A percentile compares a stretch with the other conserved stretches of the same genome.
These are phyloP conservation scores for Shinisaurus crocodilurus DNA, from an alignment of 2,113 vertebrate genomes.

Conservation along the genomic window DNA sequence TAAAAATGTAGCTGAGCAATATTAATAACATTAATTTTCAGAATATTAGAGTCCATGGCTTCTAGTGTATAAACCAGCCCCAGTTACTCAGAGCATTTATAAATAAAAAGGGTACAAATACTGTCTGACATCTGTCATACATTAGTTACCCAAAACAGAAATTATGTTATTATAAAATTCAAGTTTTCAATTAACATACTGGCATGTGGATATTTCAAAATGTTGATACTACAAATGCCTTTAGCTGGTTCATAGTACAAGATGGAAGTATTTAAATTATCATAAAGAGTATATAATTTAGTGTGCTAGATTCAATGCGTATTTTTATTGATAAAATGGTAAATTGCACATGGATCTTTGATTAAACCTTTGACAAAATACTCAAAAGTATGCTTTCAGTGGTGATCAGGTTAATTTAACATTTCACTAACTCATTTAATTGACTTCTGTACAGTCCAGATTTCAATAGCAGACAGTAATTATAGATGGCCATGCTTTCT, in stretches of 20 bases:
- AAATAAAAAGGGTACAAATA: not conserved
- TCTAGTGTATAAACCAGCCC: not conserved
- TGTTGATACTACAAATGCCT: not conserved
- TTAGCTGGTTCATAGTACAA: constrained; percentile 1
- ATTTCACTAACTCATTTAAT: not conserved
- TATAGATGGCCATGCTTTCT: not conserved
- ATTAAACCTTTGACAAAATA: not conserved
- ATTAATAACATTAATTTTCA: not conserved
- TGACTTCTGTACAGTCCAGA: not conserved
- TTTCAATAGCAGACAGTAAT: not conserved
- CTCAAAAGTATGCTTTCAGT: not conserved
- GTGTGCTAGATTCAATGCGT: not conserved
- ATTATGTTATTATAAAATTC: not conserved
- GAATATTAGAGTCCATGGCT: not conserved
- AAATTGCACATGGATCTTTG: not conserved
- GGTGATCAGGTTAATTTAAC: not conserved
- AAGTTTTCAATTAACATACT: not conserved
- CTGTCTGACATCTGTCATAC: not conserved
- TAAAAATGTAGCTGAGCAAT: not conserved
- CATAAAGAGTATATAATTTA: constrained; percentile 10
- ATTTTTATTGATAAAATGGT: not conserved
- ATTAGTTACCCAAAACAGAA: not conserved
- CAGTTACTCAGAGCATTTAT: not conserved
- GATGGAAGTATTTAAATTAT: not conserved
- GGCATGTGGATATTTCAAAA: not conserved